phyloP scores from a whole-genome alignment of 2,797 vertebrate genomes.

The Apogon talboti region DNA sequence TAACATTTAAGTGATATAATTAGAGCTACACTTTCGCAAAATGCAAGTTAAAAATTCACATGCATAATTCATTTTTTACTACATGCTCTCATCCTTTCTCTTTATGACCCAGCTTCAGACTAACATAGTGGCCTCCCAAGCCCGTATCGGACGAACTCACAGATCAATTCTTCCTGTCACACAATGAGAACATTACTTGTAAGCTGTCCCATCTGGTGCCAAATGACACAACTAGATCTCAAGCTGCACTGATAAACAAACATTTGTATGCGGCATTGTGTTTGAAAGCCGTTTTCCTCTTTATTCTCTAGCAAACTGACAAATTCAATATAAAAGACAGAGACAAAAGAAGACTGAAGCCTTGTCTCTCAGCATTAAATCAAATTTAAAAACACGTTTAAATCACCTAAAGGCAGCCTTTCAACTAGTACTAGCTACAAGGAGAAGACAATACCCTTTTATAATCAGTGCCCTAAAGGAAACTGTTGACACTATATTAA shows the following conservation, averaged over 20 bases:
- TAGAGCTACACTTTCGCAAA: no score
- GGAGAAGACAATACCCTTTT: neutral
- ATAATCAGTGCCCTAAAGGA: constrained; percentile 3
- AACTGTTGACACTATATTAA: constrained; percentile 5
- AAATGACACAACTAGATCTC: constrained; percentile 22
- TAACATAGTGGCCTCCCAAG: neutral
- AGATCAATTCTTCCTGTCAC: neutral
- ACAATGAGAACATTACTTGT: constrained; percentile 5
- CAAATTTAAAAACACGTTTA: constrained; percentile 16
- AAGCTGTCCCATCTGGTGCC: constrained; percentile 29
- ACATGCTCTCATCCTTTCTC: neutral
- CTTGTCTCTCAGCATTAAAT: constrained; percentile 8
- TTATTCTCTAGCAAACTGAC: constrained; percentile 14
- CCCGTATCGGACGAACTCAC: neutral
- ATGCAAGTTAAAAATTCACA: no score
- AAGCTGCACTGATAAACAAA: neutral
- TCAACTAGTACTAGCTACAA: constrained; percentile 2
- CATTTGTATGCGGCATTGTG: constrained; percentile 13
- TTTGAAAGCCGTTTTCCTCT: neutral
- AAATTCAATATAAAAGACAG: constrained; percentile 4
- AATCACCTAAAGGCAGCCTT: constrained; percentile 3
- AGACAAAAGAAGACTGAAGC: neutral
- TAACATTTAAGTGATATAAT: no score
- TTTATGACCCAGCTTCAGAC: constrained; percentile 4
- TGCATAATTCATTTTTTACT: neutral